Base-by-base conservation (phyloP, 2,113 vertebrate genomes). In the Barbus barbus region DNA sequence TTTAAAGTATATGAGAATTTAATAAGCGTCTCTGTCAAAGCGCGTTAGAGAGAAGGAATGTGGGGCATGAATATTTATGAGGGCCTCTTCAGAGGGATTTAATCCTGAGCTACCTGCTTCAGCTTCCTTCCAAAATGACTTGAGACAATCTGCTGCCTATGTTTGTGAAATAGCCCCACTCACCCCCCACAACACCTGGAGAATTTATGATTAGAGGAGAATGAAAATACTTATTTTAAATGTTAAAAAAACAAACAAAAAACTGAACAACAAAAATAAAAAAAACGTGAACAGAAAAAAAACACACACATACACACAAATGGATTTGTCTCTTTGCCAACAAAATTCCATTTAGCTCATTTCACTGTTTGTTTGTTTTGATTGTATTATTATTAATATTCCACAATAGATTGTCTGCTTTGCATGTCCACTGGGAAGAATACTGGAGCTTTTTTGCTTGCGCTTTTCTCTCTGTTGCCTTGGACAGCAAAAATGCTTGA, bases 1-100 rank as follows among this genome's bases (percentile, higher is more conserved):
- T 93, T 92, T 91, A 85, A 90, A 92, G 89, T 91, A 90, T 31
- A 87, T 78, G 87, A 88, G 83, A 89, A 90, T 93, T 91, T 92
- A 92, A 93, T 92, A 93, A 93, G 90, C 90, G 89, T 91, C 84
- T 82, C 89, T 90, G 90, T 91, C 89, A 92, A 90, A 92, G 90
- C 81, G 77, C 24, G 86, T 85, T 78, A 86, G 84, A 90, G 85
- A 88, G 89, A 86, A 87, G 89, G 82, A 79, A 72, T 78, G 78
- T 83, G 60, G 60, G 33, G 78, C 91, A 91, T 92, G 92, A 92
- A 91, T 90, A 90, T 85, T 90, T 89, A 94, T 92, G 90, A 92
- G 56, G 77, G 81, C 41, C 58, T 84, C 82, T 88, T 86, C 61
- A 84, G 71, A 88, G 60, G 87, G 71, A 86, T 88, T 88, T 85